These are phyloP conservation scores for Scartelaos histophorus DNA, from an alignment of 2,113 vertebrate species.

Conservation along the genomic window DNA sequence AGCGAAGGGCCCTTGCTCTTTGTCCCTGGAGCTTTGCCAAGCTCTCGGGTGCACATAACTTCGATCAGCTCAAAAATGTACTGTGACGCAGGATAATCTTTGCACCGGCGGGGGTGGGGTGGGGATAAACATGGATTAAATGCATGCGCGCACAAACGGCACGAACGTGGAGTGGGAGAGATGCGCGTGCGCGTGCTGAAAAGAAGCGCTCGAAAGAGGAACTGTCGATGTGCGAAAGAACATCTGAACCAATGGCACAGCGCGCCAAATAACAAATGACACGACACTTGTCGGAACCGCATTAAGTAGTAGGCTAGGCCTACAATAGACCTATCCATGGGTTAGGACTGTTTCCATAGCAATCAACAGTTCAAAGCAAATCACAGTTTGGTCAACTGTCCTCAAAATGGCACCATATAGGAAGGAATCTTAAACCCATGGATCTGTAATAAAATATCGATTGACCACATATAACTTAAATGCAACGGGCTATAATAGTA, in stretches of 20 bases:
- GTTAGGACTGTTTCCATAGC: too few species aligned
- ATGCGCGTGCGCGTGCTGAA: constrained; percentile 12
- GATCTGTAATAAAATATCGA: too few species aligned
- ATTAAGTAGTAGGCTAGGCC: too few species aligned
- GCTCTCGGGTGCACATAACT: constrained; percentile 66
- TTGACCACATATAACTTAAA: background rate
- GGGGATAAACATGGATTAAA: constrained; percentile 73
- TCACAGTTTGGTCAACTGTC: too few species aligned
- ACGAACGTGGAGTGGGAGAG: constrained; percentile 11
- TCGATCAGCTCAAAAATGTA: constrained; percentile 62
- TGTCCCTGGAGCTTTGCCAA: constrained; percentile 71
- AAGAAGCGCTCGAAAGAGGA: constrained; percentile 20
- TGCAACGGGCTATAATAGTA: background rate
- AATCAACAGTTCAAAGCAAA: too few species aligned
- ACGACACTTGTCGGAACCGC: background rate
- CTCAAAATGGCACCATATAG: too few species aligned
- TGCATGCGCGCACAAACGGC: constrained; percentile 21
- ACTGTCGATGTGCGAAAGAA: constrained; percentile 33
- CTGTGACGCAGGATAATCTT: constrained; percentile 78
- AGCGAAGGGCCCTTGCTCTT: constrained; percentile 45
- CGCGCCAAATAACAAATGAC: background rate
- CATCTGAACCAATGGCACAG: constrained; percentile 32
- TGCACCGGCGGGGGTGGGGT: constrained; percentile 71
- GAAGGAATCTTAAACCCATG: too few species aligned
- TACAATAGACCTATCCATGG: too few species aligned